A percentile compares a stretch with the other conserved stretches of the same genome.
These are phyloP conservation scores for Triplophysa tibetana DNA, from an alignment of 2,113 vertebrate genomes.

Conservation along the genomic window DNA sequence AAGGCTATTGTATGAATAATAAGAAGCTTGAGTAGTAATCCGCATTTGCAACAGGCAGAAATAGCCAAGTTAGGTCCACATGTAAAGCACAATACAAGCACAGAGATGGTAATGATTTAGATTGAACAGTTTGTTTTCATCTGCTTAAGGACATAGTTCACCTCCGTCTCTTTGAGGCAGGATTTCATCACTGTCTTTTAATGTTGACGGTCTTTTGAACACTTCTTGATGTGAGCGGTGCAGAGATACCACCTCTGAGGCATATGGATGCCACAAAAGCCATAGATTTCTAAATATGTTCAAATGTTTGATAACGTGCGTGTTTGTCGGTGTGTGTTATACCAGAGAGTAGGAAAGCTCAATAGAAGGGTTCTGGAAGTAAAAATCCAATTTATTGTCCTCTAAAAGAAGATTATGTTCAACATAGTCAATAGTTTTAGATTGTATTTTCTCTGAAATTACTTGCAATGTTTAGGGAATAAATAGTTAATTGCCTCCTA, in stretches of 20 bases:
- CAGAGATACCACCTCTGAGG: slow-evolving; percentile 9
- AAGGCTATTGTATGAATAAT: slow-evolving; percentile 40
- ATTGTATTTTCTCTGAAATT: too few species aligned
- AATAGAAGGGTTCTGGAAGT: background rate
- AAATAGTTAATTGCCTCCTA: too few species aligned
- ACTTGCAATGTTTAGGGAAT: too few species aligned
- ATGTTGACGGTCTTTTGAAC: background rate
- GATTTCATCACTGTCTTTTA: background rate
- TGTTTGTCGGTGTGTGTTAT: too few species aligned
- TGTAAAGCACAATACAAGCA: slow-evolving; percentile 55
- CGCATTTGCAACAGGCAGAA: slow-evolving; percentile 29
- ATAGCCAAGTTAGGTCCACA: slow-evolving; percentile 46
- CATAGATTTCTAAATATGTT: background rate
- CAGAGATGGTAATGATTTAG: slow-evolving; percentile 51
- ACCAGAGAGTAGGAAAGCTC: background rate
- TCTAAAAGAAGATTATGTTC: background rate
- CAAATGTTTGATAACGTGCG: background rate
- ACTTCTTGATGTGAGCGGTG: slow-evolving; percentile 11
- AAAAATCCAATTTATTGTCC: background rate
- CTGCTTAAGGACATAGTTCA: slow-evolving; percentile 32
- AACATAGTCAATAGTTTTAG: too few species aligned
- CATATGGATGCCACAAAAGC: slow-evolving; percentile 15
- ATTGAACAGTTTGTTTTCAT: slow-evolving; percentile 26
- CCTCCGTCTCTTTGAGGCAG: slow-evolving; percentile 24
- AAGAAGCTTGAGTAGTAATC: slow-evolving; percentile 37